These are phyloP conservation scores for Venustoraphidia nigricollis DNA, from an alignment of 2,888 invertebrate species.

Conservation along the genomic window DNA sequence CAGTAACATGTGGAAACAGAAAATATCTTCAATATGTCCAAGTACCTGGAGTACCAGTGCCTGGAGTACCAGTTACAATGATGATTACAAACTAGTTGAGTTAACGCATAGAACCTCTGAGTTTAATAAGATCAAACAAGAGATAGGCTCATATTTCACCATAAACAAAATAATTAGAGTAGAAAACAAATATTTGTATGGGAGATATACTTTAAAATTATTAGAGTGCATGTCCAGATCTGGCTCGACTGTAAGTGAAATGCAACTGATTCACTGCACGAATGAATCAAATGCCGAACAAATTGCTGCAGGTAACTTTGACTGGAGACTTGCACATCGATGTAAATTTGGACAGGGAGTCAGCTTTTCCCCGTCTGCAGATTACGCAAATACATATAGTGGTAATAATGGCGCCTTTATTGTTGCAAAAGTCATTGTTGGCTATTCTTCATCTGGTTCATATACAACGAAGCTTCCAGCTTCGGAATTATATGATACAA, in stretches of 20 bases:
- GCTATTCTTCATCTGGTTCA: constrained; percentile 10
- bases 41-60: too few species aligned
- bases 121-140: not conserved
- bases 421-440: constrained; percentile 19
- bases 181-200: constrained; percentile 18
- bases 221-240: constrained; percentile 15
- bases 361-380: constrained; percentile 18
- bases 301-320: constrained; percentile 18
- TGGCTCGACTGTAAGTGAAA: constrained; percentile 8
- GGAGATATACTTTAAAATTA: constrained; percentile 16
- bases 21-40: too few species aligned
- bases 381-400: constrained; percentile 16
- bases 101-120: not conserved
- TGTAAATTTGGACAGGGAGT: constrained; percentile 20
- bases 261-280: constrained; percentile 18
- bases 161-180: constrained; percentile 13
- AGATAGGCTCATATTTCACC: not conserved
- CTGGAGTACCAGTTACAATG: too few species aligned
- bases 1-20: too few species aligned
- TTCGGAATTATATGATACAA: constrained; percentile 18
- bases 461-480: constrained; percentile 13
- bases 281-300: constrained; percentile 14
- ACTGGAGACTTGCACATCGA: constrained; percentile 17
- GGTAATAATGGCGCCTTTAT: constrained; percentile 19
- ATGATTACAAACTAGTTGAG: not conserved